These are phyloP conservation scores for Coremacera marginata DNA, from an alignment of 2,888 invertebrate species.

Conservation along the genomic window DNA sequence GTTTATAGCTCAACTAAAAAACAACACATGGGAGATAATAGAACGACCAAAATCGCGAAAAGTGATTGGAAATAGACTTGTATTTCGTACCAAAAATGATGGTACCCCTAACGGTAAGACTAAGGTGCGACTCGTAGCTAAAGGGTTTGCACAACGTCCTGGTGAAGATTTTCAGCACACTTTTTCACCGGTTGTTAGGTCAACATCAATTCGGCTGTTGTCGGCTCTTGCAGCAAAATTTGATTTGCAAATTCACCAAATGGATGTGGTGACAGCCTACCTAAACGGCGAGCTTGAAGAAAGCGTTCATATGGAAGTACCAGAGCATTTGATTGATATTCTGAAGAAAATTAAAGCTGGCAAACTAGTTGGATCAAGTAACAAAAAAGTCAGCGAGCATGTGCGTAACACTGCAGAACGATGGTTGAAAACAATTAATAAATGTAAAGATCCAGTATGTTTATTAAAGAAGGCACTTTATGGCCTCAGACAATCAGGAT, in stretches of 20 bases:
- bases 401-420: too few relatives aligned
- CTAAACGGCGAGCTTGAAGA: too few relatives aligned
- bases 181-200: constrained; percentile 48
- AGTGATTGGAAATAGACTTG: background rate
- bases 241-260: constrained; percentile 45
- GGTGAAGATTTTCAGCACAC: constrained; percentile 43
- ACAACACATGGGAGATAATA: background rate
- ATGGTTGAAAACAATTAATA: too few relatives aligned
- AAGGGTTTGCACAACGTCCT: constrained; percentile 43
- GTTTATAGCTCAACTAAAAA: background rate
- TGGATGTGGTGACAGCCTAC: constrained; percentile 50
- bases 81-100: background rate
- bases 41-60: background rate
- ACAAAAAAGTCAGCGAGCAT: too few relatives aligned
- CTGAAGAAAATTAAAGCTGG: background rate
- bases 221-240: constrained; percentile 46
- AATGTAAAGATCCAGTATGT: too few relatives aligned
- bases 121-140: constrained; percentile 41
- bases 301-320: constrained; percentile 30
- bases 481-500: constrained; percentile 26
- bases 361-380: constrained; percentile 11
- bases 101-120: constrained; percentile 11
- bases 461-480: constrained; percentile 33
- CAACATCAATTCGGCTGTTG: too few relatives aligned
- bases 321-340: background rate